Evolutionary conservation across 2,888 invertebrate species (phyloP).

Genomic region (Drosophila ezoana): DNA sequence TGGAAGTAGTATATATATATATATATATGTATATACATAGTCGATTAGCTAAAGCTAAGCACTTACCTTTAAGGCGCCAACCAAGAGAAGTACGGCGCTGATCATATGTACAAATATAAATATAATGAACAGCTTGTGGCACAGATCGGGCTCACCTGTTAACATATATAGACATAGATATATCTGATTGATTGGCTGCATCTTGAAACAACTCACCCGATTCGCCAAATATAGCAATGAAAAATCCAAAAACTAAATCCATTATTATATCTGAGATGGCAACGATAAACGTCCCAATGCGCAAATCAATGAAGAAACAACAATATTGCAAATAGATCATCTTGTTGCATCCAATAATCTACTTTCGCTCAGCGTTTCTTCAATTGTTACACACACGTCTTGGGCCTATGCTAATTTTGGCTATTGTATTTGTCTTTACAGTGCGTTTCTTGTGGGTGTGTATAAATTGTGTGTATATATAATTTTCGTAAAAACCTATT

Average conservation of each 20-base stretch:
- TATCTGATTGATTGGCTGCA: background rate
- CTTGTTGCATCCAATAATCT: background rate
- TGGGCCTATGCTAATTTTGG: conserved; percentile 9
- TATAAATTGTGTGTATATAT: conserved; percentile 3
- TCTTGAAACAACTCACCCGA: conserved; percentile 44
- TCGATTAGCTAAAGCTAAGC: too few species aligned
- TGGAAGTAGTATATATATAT: conserved; percentile 2
- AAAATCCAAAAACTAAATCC: conserved; percentile 37
- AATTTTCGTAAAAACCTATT: conserved; percentile 13
- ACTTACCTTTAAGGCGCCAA: conserved; percentile 48
- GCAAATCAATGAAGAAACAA: conserved; percentile 62
- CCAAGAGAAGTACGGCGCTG: conserved; percentile 28
- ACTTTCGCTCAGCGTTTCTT: background rate
- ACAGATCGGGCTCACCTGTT: conserved; percentile 64
- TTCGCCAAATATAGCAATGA: conserved; percentile 57
- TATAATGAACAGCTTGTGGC: conserved; percentile 46
- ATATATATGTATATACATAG: background rate
- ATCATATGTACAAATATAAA: conserved; percentile 54
- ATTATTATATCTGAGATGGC: conserved; percentile 45
- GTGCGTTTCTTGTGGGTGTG: background rate
- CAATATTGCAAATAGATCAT: conserved; percentile 67
- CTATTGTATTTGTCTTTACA: background rate
- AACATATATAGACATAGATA: background rate
- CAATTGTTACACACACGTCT: background rate
- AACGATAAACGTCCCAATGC: conserved; percentile 48